Evolutionary conservation across 1,140 invertebrate species (phyloP), one percentile per base, ranked within the genome.

Genomic region (Protaetia brevitarsis): DNA sequence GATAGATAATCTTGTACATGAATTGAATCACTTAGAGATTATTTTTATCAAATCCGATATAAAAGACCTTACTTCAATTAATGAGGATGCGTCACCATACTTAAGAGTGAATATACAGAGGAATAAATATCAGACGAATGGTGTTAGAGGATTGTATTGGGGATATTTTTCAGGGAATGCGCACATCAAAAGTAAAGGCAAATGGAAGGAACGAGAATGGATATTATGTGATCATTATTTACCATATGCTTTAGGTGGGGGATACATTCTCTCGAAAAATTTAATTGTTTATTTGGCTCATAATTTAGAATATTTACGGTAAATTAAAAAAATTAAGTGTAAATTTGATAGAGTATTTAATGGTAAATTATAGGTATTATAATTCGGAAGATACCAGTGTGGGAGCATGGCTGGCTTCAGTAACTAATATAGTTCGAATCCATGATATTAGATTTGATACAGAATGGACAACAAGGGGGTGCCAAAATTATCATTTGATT

Each of bases 391-490:
- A 99, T 84, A 90, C 97, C 0, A 94, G 94, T 3, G 84, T 99
- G 41, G 96, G 96, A 2, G 85, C 91, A 0, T 99, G 97, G 97
- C 80, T 98, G 21, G 88, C 93, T 2, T 86, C 94, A 23, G 74
- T 97, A 7, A 86, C 89, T 63, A 87, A 91, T 68, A 87, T 98
- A n/a, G 87, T 93, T 66, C 82, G 95, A 68, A 85, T 92, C 37
- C 97, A 99, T 77, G 96, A 98, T 76, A 81, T 87, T 0, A 84
- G 94, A 62, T 99, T 98, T 79, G 95, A 99, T 76, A 98, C 96
- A 0, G 93, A 95, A 76, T 97, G 89, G 79, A 86, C 82, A 68
- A 93, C 95, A 0, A 83, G 96, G 68, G 96, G 96, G 1, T 99
- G 96, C 76, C 86, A 86, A 7, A 90, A 96, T 72, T 80, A 86